These are phyloP conservation scores for Aplocera efformata DNA, from an alignment of 2,888 invertebrate species.

Conservation along the genomic window DNA sequence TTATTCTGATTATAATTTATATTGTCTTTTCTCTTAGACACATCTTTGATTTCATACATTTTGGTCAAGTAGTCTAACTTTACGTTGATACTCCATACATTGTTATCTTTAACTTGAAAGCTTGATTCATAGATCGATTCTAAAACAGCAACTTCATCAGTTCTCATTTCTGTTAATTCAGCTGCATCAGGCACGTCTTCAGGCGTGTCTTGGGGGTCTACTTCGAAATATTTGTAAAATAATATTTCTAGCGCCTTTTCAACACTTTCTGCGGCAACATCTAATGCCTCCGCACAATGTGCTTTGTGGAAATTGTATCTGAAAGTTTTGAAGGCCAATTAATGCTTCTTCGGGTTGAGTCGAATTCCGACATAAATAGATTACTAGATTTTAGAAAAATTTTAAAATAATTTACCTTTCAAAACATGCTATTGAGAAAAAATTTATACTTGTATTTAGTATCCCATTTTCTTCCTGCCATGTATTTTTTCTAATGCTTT, in stretches of 20 bases:
- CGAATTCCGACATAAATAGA: too few species aligned
- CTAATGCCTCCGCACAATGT: slow-evolving; percentile 88
- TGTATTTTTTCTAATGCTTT: too few species aligned
- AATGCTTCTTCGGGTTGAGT: too few species aligned
- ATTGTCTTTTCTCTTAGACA: slow-evolving; percentile 62
- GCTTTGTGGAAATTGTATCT: slow-evolving; percentile 87
- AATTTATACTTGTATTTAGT: too few species aligned
- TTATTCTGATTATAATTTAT: slow-evolving; percentile 55
- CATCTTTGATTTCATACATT: slow-evolving; percentile 75
- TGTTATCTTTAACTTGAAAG: slow-evolving; percentile 84
- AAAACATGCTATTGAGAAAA: too few species aligned
- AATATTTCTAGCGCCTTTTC: slow-evolving; percentile 86
- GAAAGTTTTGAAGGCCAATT: slow-evolving; percentile 36
- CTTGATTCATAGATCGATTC: slow-evolving; percentile 88
- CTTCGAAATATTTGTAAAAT: slow-evolving; percentile 85
- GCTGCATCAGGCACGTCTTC: slow-evolving; percentile 67
- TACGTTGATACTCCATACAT: slow-evolving; percentile 87
- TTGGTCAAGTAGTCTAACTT: slow-evolving; percentile 84
- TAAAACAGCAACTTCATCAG: slow-evolving; percentile 86
- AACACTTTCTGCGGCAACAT: slow-evolving; percentile 83
- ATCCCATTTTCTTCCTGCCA: too few species aligned
- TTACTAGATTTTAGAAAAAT: too few species aligned
- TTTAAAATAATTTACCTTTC: too few species aligned
- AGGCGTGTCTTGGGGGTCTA: slow-evolving; percentile 57
- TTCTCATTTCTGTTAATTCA: slow-evolving; percentile 83